phyloP scores from a whole-genome alignment of 2,113 vertebrate species.

The Nesogale talazaci region DNA sequence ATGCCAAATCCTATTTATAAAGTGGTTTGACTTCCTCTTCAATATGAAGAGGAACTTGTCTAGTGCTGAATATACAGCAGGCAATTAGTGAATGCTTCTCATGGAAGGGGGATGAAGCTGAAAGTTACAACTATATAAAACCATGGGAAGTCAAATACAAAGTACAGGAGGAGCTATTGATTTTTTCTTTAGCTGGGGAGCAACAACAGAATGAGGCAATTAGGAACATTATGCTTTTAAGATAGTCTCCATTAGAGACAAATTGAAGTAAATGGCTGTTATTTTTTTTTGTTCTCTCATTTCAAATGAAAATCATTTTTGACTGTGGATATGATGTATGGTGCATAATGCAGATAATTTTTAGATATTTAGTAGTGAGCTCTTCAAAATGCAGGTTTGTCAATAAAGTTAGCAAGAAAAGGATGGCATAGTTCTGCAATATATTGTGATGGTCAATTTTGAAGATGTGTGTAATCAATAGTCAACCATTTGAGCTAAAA shows the following conservation, averaged over 20 bases:
- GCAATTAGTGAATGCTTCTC: background rate
- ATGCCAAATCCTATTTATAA: background rate
- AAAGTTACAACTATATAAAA: background rate
- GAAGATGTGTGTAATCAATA: background rate
- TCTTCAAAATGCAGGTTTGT: background rate
- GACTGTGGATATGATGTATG: background rate
- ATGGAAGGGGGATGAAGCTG: background rate
- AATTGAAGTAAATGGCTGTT: background rate
- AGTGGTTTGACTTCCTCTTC: background rate
- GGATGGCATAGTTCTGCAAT: background rate
- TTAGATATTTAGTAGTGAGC: background rate
- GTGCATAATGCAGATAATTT: background rate
- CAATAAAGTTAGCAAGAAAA: background rate
- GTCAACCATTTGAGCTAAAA: background rate
- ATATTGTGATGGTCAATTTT: background rate
- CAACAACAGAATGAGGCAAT: background rate
- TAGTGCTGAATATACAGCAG: background rate
- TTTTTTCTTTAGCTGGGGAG: constrained; percentile 3
- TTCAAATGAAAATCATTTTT: constrained; percentile 28
- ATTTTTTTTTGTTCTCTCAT: background rate
- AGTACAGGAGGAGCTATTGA: background rate
- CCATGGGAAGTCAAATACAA: background rate
- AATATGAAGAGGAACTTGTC: background rate
- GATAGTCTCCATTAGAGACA: background rate
- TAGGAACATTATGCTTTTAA: background rate